Evolutionary conservation across 2,888 invertebrate genomes (phyloP), one percentile per base, ranked within the genome.

Genomic region (Cryptocephalus primarius): DNA sequence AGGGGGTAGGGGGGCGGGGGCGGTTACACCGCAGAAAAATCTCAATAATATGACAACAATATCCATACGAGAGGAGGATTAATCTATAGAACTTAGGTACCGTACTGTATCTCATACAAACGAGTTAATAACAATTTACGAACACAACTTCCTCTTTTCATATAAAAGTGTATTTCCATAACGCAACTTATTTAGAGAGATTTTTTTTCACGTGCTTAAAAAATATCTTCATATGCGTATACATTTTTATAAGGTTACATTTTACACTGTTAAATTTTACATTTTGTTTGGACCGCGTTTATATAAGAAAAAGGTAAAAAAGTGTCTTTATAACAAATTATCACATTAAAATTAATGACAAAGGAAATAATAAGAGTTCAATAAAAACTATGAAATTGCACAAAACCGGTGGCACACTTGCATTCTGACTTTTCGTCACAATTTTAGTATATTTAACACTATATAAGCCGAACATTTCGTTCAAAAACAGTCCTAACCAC

Each of bases 381-480:
- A 58, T 55, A 57, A 60, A 61, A 57, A 58, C 59, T 58, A 62
- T 54, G 63, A 64, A 67, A 65, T 66, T 68, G 68, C 68, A 68
- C 68, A 62, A 54, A 61, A 58, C 54, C 49, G 60, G 66, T 66
- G 64, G 65, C 63, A 68, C 67, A 67, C 66, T 64, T 63, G 64
- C 62, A 55, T 55, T 44, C 43, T 44, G 42, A 40, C 42, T 46
- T 51, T 48, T 44, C 48, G 51, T 50, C 51, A 55, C 50, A 55
- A 53, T 47, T 51, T 50, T 48, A 39, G 49, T 56, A 40, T 40
- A 12, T 40, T 40, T 10, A 10, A 40, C 36, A 58, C 53, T 56
- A 53, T 54, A 54, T 52, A 57, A 60, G 58, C 58, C 56, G 46
- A 58, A 59, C 48, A 44, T 48, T 42, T 51, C 32, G 51, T 47